Evolutionary conservation across 1,140 invertebrate genomes (phyloP), one percentile per base, ranked within the genome.

Genomic region (Eumaeus atala): DNA sequence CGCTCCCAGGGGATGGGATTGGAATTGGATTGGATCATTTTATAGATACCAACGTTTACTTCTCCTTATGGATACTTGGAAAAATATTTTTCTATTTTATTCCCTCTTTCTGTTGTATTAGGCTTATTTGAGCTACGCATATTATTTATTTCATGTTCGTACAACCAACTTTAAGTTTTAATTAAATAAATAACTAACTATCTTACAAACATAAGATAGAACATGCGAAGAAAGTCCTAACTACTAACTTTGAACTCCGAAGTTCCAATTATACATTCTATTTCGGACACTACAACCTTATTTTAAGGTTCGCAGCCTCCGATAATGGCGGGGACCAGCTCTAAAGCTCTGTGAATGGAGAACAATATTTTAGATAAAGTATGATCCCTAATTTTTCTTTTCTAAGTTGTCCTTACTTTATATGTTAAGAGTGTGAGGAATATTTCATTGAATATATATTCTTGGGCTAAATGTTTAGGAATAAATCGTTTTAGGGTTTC

Each of bases 301-400:
- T 44, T 44, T 16, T 28, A 28, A 28, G 21, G 21, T 14, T 14
- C 38, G 11, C 14, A 9, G 40, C 6, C 40, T 44, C 40, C 40
- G 40, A 44, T 44, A 44, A 44, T 44, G 17, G 40, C 12, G 12
- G 2, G 40, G 40, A 44, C 16, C 40, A 44, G 40, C 40, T 9
- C 40, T 44, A 44, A 44, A 44, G 40, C 40, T 44, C 40, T 44
- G 40, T 44, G 40, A 44, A 44, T 44, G 16, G 40, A 44, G 40
- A n/a, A 44, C 40, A 44, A 16, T 44, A 44, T 44, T 44, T 44
- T 16, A 44, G 40, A 44, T 44, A 44, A 44, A 44, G 40, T 44
- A 14, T 12, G 40, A 17, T 44, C 40, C 40, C 40, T 44, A 44
- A 44, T 16, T 44, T 44, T 44, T 44, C 40, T 44, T 44, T 44